Evolutionary conservation across 2,888 invertebrate genomes (phyloP).

Genomic region (Nomada ruficornis): DNA sequence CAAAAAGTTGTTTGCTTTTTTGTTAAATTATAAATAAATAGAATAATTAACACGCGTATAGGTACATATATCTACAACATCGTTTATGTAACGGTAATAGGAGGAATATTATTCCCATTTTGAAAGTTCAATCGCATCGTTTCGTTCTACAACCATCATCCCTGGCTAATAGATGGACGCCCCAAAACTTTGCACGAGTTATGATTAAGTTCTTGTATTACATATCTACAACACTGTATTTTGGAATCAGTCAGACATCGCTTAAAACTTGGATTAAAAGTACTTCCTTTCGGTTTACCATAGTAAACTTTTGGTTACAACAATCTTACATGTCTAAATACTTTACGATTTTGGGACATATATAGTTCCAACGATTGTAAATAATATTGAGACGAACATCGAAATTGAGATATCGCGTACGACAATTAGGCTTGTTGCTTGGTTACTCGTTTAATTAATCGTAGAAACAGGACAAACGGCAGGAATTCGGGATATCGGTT

Average conservation of each 20-base stretch:
- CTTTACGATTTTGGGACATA: neutral
- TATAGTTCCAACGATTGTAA: neutral
- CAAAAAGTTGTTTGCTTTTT: neutral
- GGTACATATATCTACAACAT: slow-evolving; percentile 30
- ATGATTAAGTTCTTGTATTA: too few species aligned
- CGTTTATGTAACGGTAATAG: slow-evolving; percentile 3
- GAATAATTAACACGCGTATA: slow-evolving; percentile 31
- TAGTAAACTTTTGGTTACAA: neutral
- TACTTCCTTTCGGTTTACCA: neutral
- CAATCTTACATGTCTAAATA: neutral
- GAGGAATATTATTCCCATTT: slow-evolving; percentile 21
- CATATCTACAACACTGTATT: neutral
- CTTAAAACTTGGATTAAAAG: neutral
- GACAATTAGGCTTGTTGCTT: neutral
- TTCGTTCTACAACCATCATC: neutral
- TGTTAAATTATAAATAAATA: slow-evolving; percentile 51
- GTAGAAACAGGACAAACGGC: slow-evolving; percentile 11
- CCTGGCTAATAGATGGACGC: too few species aligned
- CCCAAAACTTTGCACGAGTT: too few species aligned
- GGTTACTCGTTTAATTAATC: neutral
- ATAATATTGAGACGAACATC: slow-evolving; percentile 5
- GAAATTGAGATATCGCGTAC: slow-evolving; percentile 10
- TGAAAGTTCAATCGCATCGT: neutral
- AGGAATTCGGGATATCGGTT: slow-evolving; percentile 18
- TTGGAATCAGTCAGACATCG: neutral